Evolutionary conservation across 2,113 vertebrate genomes (phyloP).

Genomic region (Megaceryle torquata): DNA sequence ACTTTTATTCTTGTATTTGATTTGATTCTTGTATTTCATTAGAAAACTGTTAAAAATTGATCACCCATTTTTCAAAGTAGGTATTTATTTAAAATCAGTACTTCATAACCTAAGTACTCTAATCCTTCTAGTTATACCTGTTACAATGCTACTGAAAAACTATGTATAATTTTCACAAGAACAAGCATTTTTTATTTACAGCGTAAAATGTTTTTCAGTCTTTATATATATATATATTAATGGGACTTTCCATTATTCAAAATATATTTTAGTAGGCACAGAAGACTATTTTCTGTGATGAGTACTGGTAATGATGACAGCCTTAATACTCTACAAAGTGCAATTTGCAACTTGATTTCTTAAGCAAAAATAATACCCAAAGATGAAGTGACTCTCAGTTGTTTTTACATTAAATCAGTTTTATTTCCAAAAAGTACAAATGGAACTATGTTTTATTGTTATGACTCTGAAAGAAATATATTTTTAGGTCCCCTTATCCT

Average conservation of each 20-base stretch:
- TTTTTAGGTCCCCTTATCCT: slow-evolving; percentile 37
- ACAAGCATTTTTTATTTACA: slow-evolving; percentile 24
- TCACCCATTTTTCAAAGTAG: neutral
- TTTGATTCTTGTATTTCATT: neutral
- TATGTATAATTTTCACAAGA: slow-evolving; percentile 2
- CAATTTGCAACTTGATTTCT: slow-evolving; percentile 49
- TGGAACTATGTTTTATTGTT: slow-evolving; percentile 44
- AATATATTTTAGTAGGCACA: slow-evolving; percentile 32
- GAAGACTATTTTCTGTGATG: slow-evolving; percentile 45
- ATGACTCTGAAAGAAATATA: slow-evolving; percentile 48
- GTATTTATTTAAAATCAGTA: slow-evolving; percentile 3
- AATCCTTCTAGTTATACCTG: neutral
- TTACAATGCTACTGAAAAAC: neutral
- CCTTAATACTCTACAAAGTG: slow-evolving; percentile 30
- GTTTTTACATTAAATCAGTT: slow-evolving; percentile 53
- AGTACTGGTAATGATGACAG: slow-evolving; percentile 34
- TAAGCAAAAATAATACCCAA: slow-evolving; percentile 60
- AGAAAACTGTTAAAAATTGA: neutral
- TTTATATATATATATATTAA: neutral
- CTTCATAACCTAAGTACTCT: neutral
- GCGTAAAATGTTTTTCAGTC: slow-evolving; percentile 2
- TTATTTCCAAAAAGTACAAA: slow-evolving; percentile 53
- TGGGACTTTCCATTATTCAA: slow-evolving; percentile 7
- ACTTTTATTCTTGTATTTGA: neutral
- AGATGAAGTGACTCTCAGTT: slow-evolving; percentile 14